Base-by-base conservation (phyloP, 2,888 invertebrate genomes). In the Folsomia candida region DNA sequence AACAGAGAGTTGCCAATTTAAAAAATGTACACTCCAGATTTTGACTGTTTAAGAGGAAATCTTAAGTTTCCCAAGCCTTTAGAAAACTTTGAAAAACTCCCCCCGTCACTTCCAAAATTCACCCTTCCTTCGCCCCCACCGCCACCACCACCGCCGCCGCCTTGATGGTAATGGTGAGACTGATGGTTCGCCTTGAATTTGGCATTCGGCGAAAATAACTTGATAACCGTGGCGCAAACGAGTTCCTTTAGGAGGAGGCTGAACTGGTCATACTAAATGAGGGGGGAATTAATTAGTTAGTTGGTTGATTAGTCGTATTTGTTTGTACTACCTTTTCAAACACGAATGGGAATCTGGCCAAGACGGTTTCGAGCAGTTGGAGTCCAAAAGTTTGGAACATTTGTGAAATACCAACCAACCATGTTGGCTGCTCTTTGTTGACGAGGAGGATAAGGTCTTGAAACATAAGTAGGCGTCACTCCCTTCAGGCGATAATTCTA, bases 161-260 rank as follows among this genome's bases (percentile, higher is more conserved):
- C 59, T 78, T 88, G 88, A 81, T 88, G 87, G 68, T 87, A 85
- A 78, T 87, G 87, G n/a, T n/a, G n/a, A n/a, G n/a, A n/a, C 78
- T 87, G 87, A 69, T 85, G 83, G 24, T 84, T 84, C 74, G 86
- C 86, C 61, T 94, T 89, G 84, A 94, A 95, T 82, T 98, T 98
- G n/a, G 98, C 92, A 83, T 97, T 98, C 14, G 98, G 98, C 26
- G 98, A 98, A 83, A 99, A 98, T 72, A 99, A 85, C 83, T 97
- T 93, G 78, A 99, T 98, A n/a, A 99, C 94, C 80, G 99, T 86
- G 0, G 98, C 97, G 83, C 98, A 99, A 0, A 99, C 97, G 76
- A 95, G 89, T 83, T 99, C 98, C 83, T 97, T 98, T 68, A 99
- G 83, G 47, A 99, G 85, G 82, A 96, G 93, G 80, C 93, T 91